Conservation (phyloP, 2,888 invertebrate species). For the Steinernema scapterisci region DNA sequence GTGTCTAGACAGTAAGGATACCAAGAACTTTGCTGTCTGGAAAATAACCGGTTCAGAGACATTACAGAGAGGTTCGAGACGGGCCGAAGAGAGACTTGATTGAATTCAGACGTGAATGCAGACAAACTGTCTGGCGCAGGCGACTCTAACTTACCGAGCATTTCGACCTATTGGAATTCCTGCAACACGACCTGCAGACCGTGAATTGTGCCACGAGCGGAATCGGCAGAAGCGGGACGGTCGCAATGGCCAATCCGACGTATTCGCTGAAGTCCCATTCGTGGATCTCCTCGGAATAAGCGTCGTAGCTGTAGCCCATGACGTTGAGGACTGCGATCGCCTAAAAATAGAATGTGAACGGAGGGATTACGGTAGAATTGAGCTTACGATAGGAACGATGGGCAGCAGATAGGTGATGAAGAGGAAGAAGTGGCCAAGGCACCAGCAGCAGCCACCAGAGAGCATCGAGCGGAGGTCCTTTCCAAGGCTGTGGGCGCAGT, state of each 20-base stretch:
- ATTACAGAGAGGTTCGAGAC: no score
- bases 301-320: conserved; percentile 56
- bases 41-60: no score
- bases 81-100: no score
- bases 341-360: conserved; percentile 40
- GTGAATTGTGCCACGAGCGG: conserved; percentile 60
- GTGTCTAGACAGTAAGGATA: no score
- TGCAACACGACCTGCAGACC: conserved; percentile 54
- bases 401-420: conserved; percentile 63
- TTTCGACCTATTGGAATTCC: neutral
- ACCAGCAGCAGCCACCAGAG: conserved; percentile 58
- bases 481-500: conserved; percentile 66
- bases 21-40: no score
- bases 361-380: neutral
- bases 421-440: conserved; percentile 61
- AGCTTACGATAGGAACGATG: conserved; percentile 60
- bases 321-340: conserved; percentile 60
- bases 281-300: conserved; percentile 57
- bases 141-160: neutral
- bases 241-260: conserved; percentile 60
- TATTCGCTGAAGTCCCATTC: conserved; percentile 61
- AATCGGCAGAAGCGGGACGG: conserved; percentile 60
- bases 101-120: no score
- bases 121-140: no score
- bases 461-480: conserved; percentile 64